Evolutionary conservation across 2,113 vertebrate species (phyloP).

Genomic region (Boleophthalmus pectinirostris): DNA sequence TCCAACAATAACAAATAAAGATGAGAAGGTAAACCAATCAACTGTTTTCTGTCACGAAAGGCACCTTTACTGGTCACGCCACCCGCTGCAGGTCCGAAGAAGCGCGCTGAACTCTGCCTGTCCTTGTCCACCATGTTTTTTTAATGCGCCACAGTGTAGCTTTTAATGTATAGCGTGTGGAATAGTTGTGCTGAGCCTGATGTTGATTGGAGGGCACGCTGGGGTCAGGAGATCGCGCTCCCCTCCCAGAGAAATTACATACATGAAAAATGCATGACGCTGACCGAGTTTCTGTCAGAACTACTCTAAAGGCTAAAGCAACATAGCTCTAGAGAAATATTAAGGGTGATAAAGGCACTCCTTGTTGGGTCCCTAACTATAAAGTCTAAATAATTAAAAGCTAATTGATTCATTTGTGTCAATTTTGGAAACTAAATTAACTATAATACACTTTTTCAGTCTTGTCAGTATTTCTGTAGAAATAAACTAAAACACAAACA

Average conservation of each 20-base stretch:
- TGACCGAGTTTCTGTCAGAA: conserved; percentile 31
- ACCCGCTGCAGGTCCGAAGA: conserved; percentile 13
- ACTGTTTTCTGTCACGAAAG: conserved; percentile 7
- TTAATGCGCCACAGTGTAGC: conserved; percentile 47
- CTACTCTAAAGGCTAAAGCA: background rate
- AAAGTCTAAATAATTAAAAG: background rate
- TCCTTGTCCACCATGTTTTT: conserved; percentile 67
- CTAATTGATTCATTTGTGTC: background rate
- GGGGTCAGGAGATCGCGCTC: conserved; percentile 38
- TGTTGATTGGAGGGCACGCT: conserved; percentile 40
- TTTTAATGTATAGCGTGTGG: conserved; percentile 58
- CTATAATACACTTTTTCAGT: background rate
- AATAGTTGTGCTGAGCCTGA: conserved; percentile 17
- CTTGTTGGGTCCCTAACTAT: background rate
- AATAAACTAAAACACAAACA: too few species aligned
- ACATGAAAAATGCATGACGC: conserved; percentile 58
- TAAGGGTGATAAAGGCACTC: background rate
- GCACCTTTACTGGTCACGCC: conserved; percentile 6
- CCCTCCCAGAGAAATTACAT: conserved; percentile 35
- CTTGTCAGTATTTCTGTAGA: too few species aligned
- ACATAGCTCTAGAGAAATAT: background rate
- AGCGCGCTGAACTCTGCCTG: conserved; percentile 59
- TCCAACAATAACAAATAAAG: background rate
- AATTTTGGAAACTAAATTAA: background rate
- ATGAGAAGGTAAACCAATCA: background rate